Evolutionary conservation across 2,888 invertebrate genomes (phyloP), one percentile per base, ranked within the genome.

Genomic region (Calliscelio sp.): DNA sequence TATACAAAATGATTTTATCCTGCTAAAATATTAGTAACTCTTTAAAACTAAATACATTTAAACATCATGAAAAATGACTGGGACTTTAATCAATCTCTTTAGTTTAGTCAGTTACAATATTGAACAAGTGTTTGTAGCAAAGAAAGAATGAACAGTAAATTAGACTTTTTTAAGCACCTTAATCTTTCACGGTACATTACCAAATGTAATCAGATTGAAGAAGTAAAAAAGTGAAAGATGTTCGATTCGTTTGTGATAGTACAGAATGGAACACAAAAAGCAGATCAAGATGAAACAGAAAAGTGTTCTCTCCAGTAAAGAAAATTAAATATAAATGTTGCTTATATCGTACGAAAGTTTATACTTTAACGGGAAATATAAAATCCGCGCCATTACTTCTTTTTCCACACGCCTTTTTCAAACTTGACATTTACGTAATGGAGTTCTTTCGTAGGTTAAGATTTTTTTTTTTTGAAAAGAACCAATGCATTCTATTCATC

Each of bases 341-440:
- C 41, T 25, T 8, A 51, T 25, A 24, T n/a, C n/a, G 53, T 57
- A 55, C 22, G 41, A 22, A 66, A 68, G 55, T 66, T 32, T 57
- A 66, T 20, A 20, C 35, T 66, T 77, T 68, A 35, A 18, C 57
- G n/a, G 44, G 24, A 51, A 46, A 63, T 51, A 59, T 70, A 55
- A 71, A 79, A 44, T 14, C 51, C 41, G 24, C 20, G 35, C 59
- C 59, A 59, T 81, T 81, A 81, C n/a, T n/a, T n/a, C n/a, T n/a
- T n/a, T n/a, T n/a, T n/a, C n/a, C n/a, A n/a, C 73, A 25, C 32
- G 66, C 49, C 73, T 74, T 66, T 65, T 66, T 81, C 59, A 81
- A 66, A 81, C 80, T 74, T 81, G 73, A 81, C 80, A 81, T 73
- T 73, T 73, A 49, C 73, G 73, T 81, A 81, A 74, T 74, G 66